Evolutionary conservation across 2,888 invertebrate species (phyloP).

Genomic region (Notodonta dromedarius): DNA sequence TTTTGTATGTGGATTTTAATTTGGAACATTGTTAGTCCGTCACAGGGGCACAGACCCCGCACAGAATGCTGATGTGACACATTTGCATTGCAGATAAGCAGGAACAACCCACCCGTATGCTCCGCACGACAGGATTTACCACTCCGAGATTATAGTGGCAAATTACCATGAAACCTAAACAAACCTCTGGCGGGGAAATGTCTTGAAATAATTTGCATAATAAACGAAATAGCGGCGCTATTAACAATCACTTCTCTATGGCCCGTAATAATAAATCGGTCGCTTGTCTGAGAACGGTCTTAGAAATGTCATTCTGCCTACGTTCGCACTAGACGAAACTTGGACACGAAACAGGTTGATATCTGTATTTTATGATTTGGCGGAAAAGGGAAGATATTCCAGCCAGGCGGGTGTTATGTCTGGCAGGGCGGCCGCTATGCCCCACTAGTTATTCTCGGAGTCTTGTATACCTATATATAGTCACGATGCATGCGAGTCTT

Average conservation of each 20-base stretch:
- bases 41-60: conserved; percentile 41
- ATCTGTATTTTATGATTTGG: too few relatives aligned
- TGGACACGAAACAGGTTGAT: too few relatives aligned
- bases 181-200: conserved; percentile 32
- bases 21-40: conserved; percentile 40
- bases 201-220: conserved; percentile 35
- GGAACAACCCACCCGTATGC: conserved; percentile 44
- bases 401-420: too few relatives aligned
- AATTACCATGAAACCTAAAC: conserved; percentile 61
- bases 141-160: conserved; percentile 60
- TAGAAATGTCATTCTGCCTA: too few relatives aligned
- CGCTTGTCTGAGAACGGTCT: too few relatives aligned
- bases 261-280: too few relatives aligned
- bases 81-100: conserved; percentile 73
- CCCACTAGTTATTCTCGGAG: too few relatives aligned
- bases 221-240: conserved; percentile 12
- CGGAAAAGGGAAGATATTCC: too few relatives aligned
- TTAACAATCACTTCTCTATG: background rate
- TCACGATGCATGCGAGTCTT: too few relatives aligned
- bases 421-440: too few relatives aligned
- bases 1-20: conserved; percentile 17
- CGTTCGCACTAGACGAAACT: too few relatives aligned
- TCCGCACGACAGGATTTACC: conserved; percentile 58
- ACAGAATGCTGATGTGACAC: conserved; percentile 51
- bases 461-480: too few relatives aligned